Evolutionary conservation across 2,797 vertebrate species (phyloP).

Genomic region (Oreortyx pictus): DNA sequence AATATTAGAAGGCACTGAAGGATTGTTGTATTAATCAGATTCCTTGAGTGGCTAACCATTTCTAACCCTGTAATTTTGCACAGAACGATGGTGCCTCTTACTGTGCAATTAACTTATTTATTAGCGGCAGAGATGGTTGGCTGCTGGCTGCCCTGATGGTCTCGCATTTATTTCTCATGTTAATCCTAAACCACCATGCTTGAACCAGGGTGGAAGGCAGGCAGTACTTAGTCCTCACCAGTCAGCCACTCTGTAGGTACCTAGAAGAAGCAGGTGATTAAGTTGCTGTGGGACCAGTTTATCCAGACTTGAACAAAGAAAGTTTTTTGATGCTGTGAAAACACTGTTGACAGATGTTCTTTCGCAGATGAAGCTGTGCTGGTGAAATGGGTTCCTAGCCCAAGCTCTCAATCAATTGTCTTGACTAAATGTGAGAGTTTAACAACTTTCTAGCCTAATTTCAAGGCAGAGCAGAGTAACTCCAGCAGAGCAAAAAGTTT

Average conservation of each 20-base stretch:
- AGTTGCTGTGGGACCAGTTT: conserved; percentile 5
- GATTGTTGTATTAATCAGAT: conserved; percentile 63
- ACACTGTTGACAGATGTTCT: not conserved
- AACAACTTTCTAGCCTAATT: not conserved
- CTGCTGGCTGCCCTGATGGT: conserved; percentile 18
- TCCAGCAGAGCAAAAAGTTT: conserved; percentile 12
- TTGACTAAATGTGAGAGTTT: not conserved
- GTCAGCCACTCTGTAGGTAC: not conserved
- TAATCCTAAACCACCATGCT: not conserved
- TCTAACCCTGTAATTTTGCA: conserved; percentile 67
- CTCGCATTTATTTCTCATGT: not conserved
- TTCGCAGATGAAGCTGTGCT: conserved; percentile 28
- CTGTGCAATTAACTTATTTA: conserved; percentile 69
- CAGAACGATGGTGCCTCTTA: conserved; percentile 48
- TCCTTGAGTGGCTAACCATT: conserved; percentile 63
- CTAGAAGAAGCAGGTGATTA: not conserved
- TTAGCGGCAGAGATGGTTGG: conserved; percentile 42
- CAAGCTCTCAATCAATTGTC: conserved; percentile 6
- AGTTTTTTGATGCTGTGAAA: not conserved
- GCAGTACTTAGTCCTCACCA: not conserved
- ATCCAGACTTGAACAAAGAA: not conserved
- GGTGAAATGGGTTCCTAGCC: not conserved
- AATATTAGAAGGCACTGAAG: conserved; percentile 71
- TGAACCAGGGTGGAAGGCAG: not conserved
- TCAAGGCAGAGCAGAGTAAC: not conserved